Conservation (phyloP, 2,888 invertebrate genomes). For the Oasisia sp. region DNA sequence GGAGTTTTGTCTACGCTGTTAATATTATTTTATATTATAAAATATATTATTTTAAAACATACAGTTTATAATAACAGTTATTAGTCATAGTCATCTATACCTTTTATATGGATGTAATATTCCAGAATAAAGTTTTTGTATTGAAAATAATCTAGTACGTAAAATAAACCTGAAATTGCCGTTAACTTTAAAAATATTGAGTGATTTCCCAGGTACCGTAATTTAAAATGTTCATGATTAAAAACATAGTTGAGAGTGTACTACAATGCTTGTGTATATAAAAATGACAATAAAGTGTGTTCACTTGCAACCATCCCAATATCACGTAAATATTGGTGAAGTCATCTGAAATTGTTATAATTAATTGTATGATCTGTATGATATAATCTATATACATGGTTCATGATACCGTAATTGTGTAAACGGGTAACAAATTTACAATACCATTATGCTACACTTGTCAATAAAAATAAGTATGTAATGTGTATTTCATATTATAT, state of each 20-base stretch:
- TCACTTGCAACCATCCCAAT: not conserved
- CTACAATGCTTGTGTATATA: not conserved
- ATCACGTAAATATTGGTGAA: not conserved
- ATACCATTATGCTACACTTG: not conserved
- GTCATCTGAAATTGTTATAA: not conserved
- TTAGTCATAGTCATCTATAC: no score
- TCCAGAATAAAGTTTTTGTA: no score
- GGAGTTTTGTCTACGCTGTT: not conserved
- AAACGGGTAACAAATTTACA: not conserved
- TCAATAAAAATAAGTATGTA: not conserved
- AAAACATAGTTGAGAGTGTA: not conserved
- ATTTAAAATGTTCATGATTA: not conserved
- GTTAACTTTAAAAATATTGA: not conserved
- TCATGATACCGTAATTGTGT: not conserved
- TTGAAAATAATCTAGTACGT: not conserved
- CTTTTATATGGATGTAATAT: no score
- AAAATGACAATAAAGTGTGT: not conserved
- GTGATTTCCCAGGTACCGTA: not conserved
- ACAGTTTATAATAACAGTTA: no score
- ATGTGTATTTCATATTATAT: not conserved
- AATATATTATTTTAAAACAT: no score
- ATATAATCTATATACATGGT: not conserved
- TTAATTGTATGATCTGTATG: not conserved
- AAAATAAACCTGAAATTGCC: not conserved
- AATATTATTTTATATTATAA: not conserved